Evolutionary conservation across 2,797 vertebrate species (phyloP), one percentile per base, ranked within the genome.

Genomic region (Sebastes variabilis): DNA sequence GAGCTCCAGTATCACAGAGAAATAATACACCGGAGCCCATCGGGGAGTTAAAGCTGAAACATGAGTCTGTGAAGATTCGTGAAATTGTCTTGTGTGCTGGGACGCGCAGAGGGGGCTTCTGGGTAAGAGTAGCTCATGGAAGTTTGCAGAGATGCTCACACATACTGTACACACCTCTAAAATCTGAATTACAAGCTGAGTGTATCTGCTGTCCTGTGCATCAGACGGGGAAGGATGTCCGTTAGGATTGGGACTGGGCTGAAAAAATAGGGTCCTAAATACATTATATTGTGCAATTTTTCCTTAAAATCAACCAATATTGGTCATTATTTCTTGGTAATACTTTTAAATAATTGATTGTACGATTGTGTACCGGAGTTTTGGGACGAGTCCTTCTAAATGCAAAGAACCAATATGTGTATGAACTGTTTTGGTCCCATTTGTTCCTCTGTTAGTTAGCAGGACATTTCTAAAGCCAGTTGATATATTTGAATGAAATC

Each of bases 1-100:
- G 61, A 77, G 77, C 78, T 81, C 66, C 67, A 72, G 16, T 77
- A 59, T 87, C 78, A 70, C 54, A 69, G 64, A 72, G 62, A 77
- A 72, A 81, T 72, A 68, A 77, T 72, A 75, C 61, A 75, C 64
- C 25, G 10, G 30, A 29, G 55, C 16, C 68, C 75, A 73, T 52
- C 36, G 8, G 71, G 64, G 71, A 70, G 49, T 52, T 49, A 14
- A 22, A 56, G 52, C 66, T 58, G 72, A 65, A 77, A 81, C 27
- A 69, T 1, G 54, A 42, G 54, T 65, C 49, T 27, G 62, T 62
- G 46, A 62, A 66, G 66, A 77, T 65, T 67, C 56, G 69, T 77
- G n/a, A 36, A 42, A 70, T 25, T 2, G 32, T 49, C n/a, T 20
- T 14, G 42, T 69, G 68, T 55, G 27, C 1, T 52, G 20, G 8